A percentile compares a stretch with the other conserved stretches of the same genome.
phyloP scores from a whole-genome alignment of 2,113 vertebrate genomes.

The Anoura caudifer region DNA sequence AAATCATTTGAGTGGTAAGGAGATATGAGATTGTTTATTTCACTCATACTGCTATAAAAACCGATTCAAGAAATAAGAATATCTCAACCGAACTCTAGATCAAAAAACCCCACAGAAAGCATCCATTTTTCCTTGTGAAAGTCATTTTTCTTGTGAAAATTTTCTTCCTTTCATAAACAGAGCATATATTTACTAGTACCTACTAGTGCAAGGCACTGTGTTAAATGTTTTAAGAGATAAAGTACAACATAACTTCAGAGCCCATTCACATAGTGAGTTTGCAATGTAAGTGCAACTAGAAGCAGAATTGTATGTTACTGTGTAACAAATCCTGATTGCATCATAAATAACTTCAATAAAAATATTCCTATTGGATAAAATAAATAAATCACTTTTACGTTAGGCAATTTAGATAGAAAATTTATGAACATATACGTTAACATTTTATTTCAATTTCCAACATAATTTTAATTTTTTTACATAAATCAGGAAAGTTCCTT shows the following conservation, averaged over 20 bases:
- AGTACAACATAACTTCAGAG: neutral
- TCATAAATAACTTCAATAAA: constrained; percentile 29
- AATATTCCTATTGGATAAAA: neutral
- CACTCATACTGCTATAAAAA: constrained; percentile 2
- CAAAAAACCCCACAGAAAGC: neutral
- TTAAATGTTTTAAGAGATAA: neutral
- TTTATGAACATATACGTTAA: neutral
- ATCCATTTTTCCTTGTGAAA: neutral
- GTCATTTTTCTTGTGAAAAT: neutral
- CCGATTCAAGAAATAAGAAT: neutral
- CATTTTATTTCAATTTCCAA: constrained; percentile 11
- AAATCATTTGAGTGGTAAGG: neutral
- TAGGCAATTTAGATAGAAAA: neutral
- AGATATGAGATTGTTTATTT: neutral
- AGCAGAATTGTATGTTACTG: neutral
- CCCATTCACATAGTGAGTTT: neutral
- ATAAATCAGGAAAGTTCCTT: neutral
- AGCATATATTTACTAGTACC: neutral
- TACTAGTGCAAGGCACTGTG: neutral
- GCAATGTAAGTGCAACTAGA: neutral
- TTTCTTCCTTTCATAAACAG: neutral
- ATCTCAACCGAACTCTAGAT: neutral
- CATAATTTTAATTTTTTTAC: neutral
- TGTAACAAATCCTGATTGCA: neutral
- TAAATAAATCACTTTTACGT: neutral